phyloP scores from a whole-genome alignment of 2,888 invertebrate species.

The Cybosia mesomella region DNA sequence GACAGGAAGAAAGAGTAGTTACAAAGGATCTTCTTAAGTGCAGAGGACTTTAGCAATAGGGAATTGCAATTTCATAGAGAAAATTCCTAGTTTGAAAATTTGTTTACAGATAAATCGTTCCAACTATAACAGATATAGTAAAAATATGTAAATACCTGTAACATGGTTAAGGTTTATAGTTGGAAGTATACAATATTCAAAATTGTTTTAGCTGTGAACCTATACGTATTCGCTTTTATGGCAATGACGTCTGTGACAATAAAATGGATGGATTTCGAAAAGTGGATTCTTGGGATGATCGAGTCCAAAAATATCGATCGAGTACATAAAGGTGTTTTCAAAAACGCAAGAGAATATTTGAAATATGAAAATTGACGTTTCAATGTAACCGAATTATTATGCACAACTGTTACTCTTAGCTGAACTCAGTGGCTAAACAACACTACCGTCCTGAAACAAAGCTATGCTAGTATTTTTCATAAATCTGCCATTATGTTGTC shows the following conservation, averaged over 20 bases:
- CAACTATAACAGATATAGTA: neutral
- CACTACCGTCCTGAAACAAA: no score
- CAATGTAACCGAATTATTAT: neutral
- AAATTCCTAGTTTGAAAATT: neutral
- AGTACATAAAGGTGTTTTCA: neutral
- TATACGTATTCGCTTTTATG: neutral
- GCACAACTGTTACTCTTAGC: neutral
- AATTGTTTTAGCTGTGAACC: neutral
- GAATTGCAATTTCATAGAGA: neutral
- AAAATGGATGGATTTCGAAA: neutral
- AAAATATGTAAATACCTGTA: neutral
- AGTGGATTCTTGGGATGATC: neutral
- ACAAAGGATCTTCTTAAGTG: neutral
- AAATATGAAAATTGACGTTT: neutral
- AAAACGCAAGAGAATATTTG: neutral
- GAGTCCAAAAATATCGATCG: no score
- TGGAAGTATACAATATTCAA: neutral
- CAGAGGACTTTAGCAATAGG: neutral
- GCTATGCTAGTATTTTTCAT: no score
- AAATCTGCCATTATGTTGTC: no score
- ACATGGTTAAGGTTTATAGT: neutral
- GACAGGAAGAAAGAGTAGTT: neutral
- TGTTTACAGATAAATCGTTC: neutral
- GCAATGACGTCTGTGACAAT: constrained; percentile 4
- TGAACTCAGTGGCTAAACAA: no score